Conservation (phyloP, 2,888 invertebrate species). For the Trichacis sp. region DNA sequence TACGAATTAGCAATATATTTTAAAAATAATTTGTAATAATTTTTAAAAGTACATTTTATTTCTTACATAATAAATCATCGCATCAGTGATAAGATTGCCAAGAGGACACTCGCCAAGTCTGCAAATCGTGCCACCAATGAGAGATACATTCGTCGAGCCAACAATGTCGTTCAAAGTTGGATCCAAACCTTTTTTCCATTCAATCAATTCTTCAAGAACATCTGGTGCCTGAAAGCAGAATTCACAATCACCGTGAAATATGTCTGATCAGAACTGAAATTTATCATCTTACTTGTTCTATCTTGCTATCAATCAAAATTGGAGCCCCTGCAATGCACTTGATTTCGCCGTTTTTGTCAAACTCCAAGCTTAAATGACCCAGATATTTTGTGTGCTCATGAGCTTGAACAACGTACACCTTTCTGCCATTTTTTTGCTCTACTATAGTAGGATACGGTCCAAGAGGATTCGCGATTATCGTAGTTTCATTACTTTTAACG, state of each 20-base stretch:
- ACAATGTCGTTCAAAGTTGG: slow-evolving; percentile 68
- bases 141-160: slow-evolving; percentile 78
- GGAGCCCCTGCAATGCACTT: background rate
- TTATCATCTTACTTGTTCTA: slow-evolving; percentile 3
- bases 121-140: slow-evolving; percentile 78
- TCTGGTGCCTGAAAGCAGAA: slow-evolving; percentile 76
- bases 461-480: slow-evolving; percentile 72
- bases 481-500: slow-evolving; percentile 76
- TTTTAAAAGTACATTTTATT: too few relatives aligned
- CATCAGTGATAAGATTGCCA: slow-evolving; percentile 85
- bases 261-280: too few relatives aligned
- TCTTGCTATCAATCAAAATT: background rate
- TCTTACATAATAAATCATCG: slow-evolving; percentile 80
- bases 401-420: slow-evolving; percentile 88
- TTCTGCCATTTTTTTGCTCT: slow-evolving; percentile 77
- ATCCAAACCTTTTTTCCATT: slow-evolving; percentile 71
- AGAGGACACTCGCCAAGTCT: slow-evolving; percentile 84
- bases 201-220: slow-evolving; percentile 74
- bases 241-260: too few relatives aligned
- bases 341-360: slow-evolving; percentile 78
- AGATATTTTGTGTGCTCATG: slow-evolving; percentile 93
- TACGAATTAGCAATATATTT: too few relatives aligned
- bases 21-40: too few relatives aligned
- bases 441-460: slow-evolving; percentile 85
- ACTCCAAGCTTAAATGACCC: slow-evolving; percentile 79